Conservation (phyloP, 1,140 invertebrate species). For the Dinoponera quadriceps region DNA sequence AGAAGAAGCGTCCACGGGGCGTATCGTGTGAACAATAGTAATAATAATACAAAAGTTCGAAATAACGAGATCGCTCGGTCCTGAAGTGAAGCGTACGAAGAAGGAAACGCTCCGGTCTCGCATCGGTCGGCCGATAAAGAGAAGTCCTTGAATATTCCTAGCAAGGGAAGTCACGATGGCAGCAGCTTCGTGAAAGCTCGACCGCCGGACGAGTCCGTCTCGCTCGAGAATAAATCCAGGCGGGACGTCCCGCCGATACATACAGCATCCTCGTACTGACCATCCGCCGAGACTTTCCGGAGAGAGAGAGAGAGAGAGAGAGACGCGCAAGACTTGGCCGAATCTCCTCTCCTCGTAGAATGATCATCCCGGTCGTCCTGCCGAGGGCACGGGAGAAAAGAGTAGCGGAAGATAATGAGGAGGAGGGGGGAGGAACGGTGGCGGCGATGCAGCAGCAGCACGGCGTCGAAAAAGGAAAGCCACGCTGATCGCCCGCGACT, state of each 20-base stretch:
- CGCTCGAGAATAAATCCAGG: not conserved
- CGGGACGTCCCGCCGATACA: no score
- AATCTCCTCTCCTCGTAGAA: conserved; percentile 46
- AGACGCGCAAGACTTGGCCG: not conserved
- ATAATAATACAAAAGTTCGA: no score
- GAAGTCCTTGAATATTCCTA: not conserved
- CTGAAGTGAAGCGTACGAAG: no score
- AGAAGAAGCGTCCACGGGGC: not conserved
- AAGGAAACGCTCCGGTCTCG: no score
- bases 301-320: no score
- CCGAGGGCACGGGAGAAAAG: conserved; percentile 47
- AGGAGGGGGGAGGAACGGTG: conserved; percentile 44
- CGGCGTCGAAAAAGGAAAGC: conserved; percentile 73
- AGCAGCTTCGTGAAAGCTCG: not conserved
- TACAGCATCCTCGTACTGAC: no score
- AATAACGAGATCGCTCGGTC: no score
- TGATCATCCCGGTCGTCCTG: conserved; percentile 36
- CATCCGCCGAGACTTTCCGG: no score
- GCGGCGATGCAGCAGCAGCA: conserved; percentile 18
- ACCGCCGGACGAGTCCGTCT: not conserved
- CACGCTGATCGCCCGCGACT: conserved; percentile 68
- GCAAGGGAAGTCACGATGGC: not conserved
- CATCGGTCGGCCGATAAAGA: not conserved
- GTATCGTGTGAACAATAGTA: no score
- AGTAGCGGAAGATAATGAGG: conserved; percentile 49